Conservation (phyloP, 2,888 invertebrate genomes). For the Phoronis australis region DNA sequence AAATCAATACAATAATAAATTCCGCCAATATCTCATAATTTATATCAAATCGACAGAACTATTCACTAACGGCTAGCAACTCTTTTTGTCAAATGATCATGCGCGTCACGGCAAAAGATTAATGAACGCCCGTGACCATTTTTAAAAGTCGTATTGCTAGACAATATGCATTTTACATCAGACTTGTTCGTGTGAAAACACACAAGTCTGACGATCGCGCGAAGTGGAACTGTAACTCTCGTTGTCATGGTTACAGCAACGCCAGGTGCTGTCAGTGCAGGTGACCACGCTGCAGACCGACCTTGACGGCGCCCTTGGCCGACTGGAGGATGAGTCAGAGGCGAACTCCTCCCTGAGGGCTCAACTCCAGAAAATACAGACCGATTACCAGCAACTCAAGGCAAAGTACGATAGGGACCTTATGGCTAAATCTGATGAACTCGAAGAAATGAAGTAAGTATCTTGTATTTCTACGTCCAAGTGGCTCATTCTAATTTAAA, state of each 20-base stretch:
- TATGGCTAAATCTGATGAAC: constrained; percentile 86
- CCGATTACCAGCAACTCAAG: constrained; percentile 77
- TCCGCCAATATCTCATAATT: background rate
- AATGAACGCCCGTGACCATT: too few relatives aligned
- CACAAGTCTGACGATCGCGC: too few relatives aligned
- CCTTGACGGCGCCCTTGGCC: constrained; percentile 67
- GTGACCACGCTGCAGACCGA: constrained; percentile 45
- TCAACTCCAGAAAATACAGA: constrained; percentile 88
- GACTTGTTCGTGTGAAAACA: too few relatives aligned
- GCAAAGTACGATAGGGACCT: constrained; percentile 94
- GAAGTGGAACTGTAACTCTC: too few relatives aligned
- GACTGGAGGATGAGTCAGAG: constrained; percentile 96
- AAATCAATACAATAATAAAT: background rate
- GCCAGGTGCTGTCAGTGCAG: constrained; percentile 45
- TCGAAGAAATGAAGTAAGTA: constrained; percentile 60
- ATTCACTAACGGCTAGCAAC: background rate
- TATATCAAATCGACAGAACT: background rate
- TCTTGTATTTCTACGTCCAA: too few relatives aligned
- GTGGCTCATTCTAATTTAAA: too few relatives aligned
- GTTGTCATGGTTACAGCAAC: constrained; percentile 32
- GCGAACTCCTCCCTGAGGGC: constrained; percentile 93
- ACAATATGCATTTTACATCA: too few relatives aligned
- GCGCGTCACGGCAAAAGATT: too few relatives aligned
- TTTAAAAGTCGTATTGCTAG: too few relatives aligned
- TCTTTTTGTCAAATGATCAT: background rate